Evolutionary conservation across 1,140 invertebrate genomes (phyloP).

Genomic region (Hetaerina americana): DNA sequence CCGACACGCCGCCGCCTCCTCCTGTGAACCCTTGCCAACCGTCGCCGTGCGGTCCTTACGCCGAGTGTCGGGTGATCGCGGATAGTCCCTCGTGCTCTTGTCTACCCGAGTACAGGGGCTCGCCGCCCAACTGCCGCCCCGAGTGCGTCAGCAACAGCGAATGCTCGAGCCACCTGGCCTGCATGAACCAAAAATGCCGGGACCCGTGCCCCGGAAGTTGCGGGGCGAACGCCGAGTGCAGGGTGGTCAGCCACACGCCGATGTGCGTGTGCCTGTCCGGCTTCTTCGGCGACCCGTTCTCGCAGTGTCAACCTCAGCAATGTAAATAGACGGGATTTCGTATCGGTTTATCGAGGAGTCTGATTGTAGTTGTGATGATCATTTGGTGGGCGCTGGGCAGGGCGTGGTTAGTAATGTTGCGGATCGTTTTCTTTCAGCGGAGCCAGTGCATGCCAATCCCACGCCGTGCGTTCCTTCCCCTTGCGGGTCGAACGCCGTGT

Average conservation of each 20-base stretch:
- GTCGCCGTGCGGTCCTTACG: conserved; percentile 46
- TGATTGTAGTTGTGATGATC: neutral
- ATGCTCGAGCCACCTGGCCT: conserved; percentile 39
- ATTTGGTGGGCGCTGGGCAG: neutral
- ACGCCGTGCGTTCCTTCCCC: conserved; percentile 52
- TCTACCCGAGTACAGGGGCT: conserved; percentile 22
- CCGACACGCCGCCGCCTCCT: conserved; percentile 20
- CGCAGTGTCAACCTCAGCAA: conserved; percentile 14
- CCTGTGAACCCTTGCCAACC: conserved; percentile 45
- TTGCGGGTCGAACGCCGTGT: conserved; percentile 59
- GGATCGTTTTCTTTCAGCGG: neutral
- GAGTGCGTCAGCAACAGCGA: conserved; percentile 58
- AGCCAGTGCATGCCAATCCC: conserved; percentile 13
- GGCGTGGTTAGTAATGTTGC: conserved; percentile 3
- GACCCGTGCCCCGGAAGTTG: conserved; percentile 25
- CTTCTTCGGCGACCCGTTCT: conserved; percentile 23
- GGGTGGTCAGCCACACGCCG: conserved; percentile 24
- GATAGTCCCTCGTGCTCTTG: conserved; percentile 21
- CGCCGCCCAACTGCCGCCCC: conserved; percentile 36
- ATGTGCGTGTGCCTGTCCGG: conserved; percentile 23
- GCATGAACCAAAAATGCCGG: conserved; percentile 27
- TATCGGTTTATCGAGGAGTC: neutral
- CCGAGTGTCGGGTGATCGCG: conserved; percentile 20
- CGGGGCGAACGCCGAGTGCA: conserved; percentile 26
- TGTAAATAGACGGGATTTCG: conserved; percentile 19